Evolutionary conservation across 2,888 invertebrate genomes (phyloP).

Genomic region (Tetragonisca angustula): DNA sequence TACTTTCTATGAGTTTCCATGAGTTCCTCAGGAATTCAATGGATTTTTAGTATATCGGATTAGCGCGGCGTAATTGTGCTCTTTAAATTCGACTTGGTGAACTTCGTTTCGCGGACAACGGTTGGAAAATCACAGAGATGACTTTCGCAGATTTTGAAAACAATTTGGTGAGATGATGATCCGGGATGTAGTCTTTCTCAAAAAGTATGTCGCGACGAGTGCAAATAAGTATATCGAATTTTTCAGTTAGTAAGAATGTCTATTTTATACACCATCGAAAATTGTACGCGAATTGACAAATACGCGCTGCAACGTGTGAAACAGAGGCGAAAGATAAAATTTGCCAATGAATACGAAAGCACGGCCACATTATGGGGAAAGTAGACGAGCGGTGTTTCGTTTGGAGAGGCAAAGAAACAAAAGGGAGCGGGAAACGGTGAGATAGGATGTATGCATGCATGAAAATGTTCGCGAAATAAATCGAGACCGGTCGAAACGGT

Average conservation of each 20-base stretch:
- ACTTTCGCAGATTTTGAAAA: neutral
- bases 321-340: neutral
- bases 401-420: slow-evolving; percentile 2
- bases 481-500: neutral
- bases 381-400: neutral
- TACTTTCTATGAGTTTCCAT: neutral
- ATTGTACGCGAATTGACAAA: too few relatives aligned
- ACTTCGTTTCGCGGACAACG: neutral
- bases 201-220: too few relatives aligned
- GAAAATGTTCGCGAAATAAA: slow-evolving; percentile 6
- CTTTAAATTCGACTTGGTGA: neutral
- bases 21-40: neutral
- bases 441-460: neutral
- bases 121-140: neutral
- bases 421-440: neutral
- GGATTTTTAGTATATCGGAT: neutral
- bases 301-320: neutral
- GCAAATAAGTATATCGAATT: too few relatives aligned
- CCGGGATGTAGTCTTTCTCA: too few relatives aligned
- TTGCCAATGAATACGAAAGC: neutral
- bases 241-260: too few relatives aligned
- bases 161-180: too few relatives aligned
- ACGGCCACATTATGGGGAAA: neutral
- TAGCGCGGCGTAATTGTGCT: neutral
- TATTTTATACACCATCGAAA: too few relatives aligned